phyloP scores from a whole-genome alignment of 2,113 vertebrate species.

The Brienomyrus brachyistius region DNA sequence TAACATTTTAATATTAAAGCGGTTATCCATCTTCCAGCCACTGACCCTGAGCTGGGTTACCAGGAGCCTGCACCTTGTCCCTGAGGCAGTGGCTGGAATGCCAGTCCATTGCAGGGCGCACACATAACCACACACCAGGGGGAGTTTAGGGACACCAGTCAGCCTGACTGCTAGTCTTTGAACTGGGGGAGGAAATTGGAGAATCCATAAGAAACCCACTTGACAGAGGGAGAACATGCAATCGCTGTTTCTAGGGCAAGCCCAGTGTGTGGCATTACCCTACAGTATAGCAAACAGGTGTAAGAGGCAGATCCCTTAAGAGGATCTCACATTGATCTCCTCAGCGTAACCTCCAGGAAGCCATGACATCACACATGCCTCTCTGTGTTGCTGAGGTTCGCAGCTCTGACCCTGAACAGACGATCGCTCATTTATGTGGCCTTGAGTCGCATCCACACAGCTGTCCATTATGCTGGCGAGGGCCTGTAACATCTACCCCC shows the following conservation, averaged over 20 bases:
- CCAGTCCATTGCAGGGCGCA: background rate
- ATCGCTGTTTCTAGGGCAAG: background rate
- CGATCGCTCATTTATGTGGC: slow-evolving; percentile 29
- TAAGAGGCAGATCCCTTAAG: background rate
- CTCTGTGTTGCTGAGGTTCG: background rate
- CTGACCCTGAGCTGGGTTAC: background rate
- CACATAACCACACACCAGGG: background rate
- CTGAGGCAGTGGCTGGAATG: background rate
- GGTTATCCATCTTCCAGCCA: background rate
- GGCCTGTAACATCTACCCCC: slow-evolving; percentile 75
- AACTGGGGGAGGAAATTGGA: background rate
- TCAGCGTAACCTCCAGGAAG: background rate
- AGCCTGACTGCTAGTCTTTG: background rate
- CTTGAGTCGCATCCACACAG: slow-evolving; percentile 57
- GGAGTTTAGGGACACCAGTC: background rate
- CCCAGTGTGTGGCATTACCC: background rate
- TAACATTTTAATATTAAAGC: background rate
- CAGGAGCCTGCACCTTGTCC: background rate
- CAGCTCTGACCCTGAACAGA: background rate
- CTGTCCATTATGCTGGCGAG: slow-evolving; percentile 72
- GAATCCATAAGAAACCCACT: background rate
- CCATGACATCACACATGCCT: background rate
- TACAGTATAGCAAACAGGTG: background rate
- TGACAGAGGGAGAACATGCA: background rate
- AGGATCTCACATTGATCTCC: background rate